Evolutionary conservation across 2,888 invertebrate genomes (phyloP).

Genomic region (Melipona bicolor): DNA sequence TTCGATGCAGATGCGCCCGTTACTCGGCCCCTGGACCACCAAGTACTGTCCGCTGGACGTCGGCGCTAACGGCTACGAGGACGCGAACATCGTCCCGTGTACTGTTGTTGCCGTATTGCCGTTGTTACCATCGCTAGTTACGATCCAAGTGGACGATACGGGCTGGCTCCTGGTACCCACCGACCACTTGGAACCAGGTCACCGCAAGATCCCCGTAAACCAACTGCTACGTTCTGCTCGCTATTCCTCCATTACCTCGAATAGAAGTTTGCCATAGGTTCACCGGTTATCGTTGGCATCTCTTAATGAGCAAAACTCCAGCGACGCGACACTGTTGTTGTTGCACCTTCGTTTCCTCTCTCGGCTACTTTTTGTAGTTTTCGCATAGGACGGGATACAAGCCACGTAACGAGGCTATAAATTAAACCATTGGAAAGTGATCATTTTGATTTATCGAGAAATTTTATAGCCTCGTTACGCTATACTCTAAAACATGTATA

Average conservation of each 20-base stretch:
- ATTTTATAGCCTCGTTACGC: neutral
- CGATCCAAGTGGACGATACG: slow-evolving; percentile 64
- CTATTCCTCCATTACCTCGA: slow-evolving; percentile 37
- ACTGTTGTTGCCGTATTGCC: slow-evolving; percentile 57
- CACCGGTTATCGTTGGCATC: neutral
- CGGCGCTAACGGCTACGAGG: slow-evolving; percentile 49
- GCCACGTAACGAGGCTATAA: neutral
- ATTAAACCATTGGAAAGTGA: neutral
- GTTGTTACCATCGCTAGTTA: slow-evolving; percentile 60
- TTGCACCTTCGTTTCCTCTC: neutral
- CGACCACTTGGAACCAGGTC: slow-evolving; percentile 65
- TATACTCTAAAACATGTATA: too few relatives aligned
- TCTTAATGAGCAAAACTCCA: neutral
- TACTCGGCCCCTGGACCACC: slow-evolving; percentile 56
- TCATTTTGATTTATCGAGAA: neutral
- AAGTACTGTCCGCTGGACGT: slow-evolving; percentile 53
- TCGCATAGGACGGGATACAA: neutral
- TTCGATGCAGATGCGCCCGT: slow-evolving; percentile 73
- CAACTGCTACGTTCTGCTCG: slow-evolving; percentile 56
- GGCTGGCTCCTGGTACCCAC: slow-evolving; percentile 39
- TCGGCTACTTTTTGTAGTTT: neutral
- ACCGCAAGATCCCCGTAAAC: slow-evolving; percentile 74
- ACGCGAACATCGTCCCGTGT: slow-evolving; percentile 48
- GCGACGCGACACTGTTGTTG: neutral
- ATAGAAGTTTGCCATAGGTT: slow-evolving; percentile 14